These are phyloP conservation scores for Ariolimax columbianus DNA, from an alignment of 2,888 invertebrate species.

Conservation along the genomic window DNA sequence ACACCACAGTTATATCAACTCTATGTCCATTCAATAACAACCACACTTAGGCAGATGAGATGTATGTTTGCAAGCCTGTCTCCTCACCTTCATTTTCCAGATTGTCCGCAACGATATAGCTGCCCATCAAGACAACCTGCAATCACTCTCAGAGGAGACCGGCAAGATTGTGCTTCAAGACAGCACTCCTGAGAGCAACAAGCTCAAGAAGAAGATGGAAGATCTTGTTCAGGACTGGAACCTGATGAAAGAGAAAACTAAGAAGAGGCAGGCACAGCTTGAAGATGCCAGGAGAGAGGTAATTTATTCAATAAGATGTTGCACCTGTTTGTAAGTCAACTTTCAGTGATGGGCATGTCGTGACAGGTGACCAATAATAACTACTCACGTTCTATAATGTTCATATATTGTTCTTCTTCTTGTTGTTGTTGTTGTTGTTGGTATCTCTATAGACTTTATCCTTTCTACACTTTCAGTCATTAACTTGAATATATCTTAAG, in stretches of 20 bases:
- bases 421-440: no score
- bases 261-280: conserved; percentile 90
- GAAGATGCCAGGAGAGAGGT: conserved; percentile 92
- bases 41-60: no score
- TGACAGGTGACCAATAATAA: neutral
- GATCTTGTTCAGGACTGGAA: conserved; percentile 94
- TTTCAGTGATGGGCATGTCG: no score
- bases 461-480: no score
- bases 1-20: no score
- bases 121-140: conserved; percentile 96
- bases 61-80: neutral
- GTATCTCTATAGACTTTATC: no score
- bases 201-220: conserved; percentile 92
- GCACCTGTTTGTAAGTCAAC: no score
- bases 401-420: no score
- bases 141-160: conserved; percentile 96
- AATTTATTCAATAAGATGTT: neutral
- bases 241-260: conserved; percentile 83
- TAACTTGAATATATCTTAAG: no score
- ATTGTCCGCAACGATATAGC: conserved; percentile 97
- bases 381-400: no score
- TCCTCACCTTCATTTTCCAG: conserved; percentile 64
- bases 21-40: no score
- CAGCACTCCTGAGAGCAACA: conserved; percentile 83
- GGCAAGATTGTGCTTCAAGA: conserved; percentile 80